Conservation (phyloP, 1,140 invertebrate genomes). For the Caenorhabditis briggsae region DNA sequence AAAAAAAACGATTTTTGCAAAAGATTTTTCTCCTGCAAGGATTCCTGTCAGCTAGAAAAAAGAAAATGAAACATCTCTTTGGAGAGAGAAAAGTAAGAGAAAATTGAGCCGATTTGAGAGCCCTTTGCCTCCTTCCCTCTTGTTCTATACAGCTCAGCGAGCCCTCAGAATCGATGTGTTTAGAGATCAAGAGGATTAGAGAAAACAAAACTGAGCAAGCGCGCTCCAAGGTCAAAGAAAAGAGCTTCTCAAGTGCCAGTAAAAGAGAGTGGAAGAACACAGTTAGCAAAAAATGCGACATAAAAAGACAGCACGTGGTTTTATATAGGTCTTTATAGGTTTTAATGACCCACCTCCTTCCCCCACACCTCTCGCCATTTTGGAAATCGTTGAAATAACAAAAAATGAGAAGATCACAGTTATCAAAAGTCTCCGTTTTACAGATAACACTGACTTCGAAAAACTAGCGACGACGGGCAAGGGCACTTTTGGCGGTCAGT, state of each 20-base stretch:
- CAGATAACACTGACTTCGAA: conserved; percentile 19
- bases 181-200: not conserved
- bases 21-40: not conserved
- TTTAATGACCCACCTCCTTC: not conserved
- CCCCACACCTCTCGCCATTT: not conserved
- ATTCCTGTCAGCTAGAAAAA: not conserved
- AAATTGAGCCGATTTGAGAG: conserved; percentile 22
- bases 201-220: conserved; percentile 4
- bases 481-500: conserved; percentile 28
- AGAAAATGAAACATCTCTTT: conserved; percentile 13
- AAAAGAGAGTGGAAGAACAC: not conserved
- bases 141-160: not conserved
- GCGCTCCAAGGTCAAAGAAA: not conserved
- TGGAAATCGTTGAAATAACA: conserved; percentile 39
- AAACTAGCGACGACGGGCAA: not conserved
- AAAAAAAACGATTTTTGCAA: not conserved
- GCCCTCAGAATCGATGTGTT: conserved; percentile 21
- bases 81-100: not conserved
- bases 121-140: too few species aligned
- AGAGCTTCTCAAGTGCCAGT: conserved; percentile 8
- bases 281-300: not conserved
- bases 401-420: conserved; percentile 9
- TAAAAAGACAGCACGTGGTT: conserved; percentile 27
- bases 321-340: not conserved
- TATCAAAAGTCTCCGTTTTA: conserved; percentile 26